phyloP scores from a whole-genome alignment of 2,888 invertebrate species.

The Lacanobia wlatinum region DNA sequence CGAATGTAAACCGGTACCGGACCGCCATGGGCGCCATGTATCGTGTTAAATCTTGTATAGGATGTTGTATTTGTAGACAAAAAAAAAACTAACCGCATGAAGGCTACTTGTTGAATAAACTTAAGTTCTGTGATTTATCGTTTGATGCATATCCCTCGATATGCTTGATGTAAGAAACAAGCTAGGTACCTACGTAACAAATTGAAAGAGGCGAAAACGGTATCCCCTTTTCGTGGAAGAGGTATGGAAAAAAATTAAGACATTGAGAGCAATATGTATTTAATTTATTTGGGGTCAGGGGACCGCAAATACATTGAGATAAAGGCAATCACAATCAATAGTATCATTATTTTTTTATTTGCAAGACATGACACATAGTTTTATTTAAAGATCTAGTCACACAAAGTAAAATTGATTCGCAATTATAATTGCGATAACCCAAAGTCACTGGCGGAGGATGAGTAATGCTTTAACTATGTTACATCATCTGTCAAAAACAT shows the following conservation, averaged over 20 bases:
- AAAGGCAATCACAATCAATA: not conserved
- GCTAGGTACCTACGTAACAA: too few species aligned
- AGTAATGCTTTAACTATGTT: slow-evolving; percentile 59
- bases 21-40: slow-evolving; percentile 55
- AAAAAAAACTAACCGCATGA: not conserved
- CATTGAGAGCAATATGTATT: too few species aligned
- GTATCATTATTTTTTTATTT: not conserved
- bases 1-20: slow-evolving; percentile 66
- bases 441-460: slow-evolving; percentile 44
- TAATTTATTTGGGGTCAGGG: too few species aligned
- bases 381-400: slow-evolving; percentile 15
- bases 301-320: not conserved
- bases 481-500: slow-evolving; percentile 66
- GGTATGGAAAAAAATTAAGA: not conserved
- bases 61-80: slow-evolving; percentile 19
- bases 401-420: slow-evolving; percentile 49
- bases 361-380: slow-evolving; percentile 14
- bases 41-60: slow-evolving; percentile 45
- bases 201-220: too few species aligned
- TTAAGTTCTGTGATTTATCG: not conserved
- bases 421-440: slow-evolving; percentile 59
- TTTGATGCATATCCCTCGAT: not conserved
- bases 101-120: not conserved
- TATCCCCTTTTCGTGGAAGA: not conserved
- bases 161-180: not conserved